Percentiles rank a stretch among this genome's conserved stretches.
Conservation (phyloP, 2,888 invertebrate species). For the Cosmopolites sordidus region DNA sequence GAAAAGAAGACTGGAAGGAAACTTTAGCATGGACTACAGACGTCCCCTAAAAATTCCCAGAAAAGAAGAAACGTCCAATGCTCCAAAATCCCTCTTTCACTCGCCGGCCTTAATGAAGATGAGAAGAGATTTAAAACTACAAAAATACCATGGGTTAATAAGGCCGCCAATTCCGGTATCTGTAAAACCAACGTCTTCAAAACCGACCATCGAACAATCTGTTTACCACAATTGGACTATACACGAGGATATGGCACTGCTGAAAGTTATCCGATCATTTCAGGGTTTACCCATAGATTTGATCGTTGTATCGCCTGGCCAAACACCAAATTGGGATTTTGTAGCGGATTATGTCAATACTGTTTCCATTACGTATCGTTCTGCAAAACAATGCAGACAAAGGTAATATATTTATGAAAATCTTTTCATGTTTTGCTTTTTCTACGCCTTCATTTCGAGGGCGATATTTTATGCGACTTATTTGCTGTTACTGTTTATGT, state of each 20-base stretch:
- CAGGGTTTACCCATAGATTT: constrained; percentile 74
- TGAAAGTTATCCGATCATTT: constrained; percentile 71
- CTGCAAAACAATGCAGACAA: constrained; percentile 83
- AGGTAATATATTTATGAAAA: constrained; percentile 19
- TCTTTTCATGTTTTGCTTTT: too few relatives aligned
- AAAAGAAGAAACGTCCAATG: constrained; percentile 67
- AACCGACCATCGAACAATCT: constrained; percentile 53
- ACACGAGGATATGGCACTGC: constrained; percentile 83
- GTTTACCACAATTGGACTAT: constrained; percentile 83
- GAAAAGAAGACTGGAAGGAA: constrained; percentile 64
- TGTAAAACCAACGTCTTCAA: constrained; percentile 47
- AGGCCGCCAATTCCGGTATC: constrained; percentile 40
- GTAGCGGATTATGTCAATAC: constrained; percentile 87
- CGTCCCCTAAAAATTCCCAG: constrained; percentile 59
- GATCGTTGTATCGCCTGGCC: constrained; percentile 70
- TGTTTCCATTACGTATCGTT: constrained; percentile 79
- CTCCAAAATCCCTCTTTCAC: constrained; percentile 79
- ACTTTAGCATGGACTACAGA: constrained; percentile 51
- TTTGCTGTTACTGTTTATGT: too few relatives aligned
- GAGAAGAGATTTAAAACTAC: constrained; percentile 71
- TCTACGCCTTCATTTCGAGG: too few relatives aligned
- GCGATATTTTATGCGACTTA: too few relatives aligned
- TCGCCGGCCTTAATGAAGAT: constrained; percentile 70
- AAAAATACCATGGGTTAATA: constrained; percentile 58
- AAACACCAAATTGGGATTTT: constrained; percentile 94